These are phyloP conservation scores for Emberiza fucata DNA, from an alignment of 2,113 vertebrate species.

Conservation along the genomic window DNA sequence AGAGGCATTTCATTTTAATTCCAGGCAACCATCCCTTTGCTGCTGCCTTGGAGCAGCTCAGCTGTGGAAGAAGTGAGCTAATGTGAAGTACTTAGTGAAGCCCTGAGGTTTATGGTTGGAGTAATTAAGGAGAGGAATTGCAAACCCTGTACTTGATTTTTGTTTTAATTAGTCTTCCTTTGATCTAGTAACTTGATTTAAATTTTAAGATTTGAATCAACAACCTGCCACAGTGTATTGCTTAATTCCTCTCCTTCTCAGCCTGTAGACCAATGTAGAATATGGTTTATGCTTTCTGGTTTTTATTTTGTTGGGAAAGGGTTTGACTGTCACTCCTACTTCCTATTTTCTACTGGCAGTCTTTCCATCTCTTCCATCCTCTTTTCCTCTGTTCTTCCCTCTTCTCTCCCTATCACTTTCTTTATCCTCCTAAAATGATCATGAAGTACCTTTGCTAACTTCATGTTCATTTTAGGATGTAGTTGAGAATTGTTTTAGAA, in stretches of 20 bases:
- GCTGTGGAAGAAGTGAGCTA: slow-evolving; percentile 60
- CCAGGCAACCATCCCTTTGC: slow-evolving; percentile 3
- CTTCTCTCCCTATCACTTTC: background rate
- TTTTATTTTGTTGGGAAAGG: background rate
- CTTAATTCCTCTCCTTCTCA: background rate
- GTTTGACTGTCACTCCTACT: background rate
- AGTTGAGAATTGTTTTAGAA: background rate
- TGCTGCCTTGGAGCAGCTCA: slow-evolving; percentile 6
- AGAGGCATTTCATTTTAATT: slow-evolving; percentile 34
- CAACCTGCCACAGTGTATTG: slow-evolving; percentile 6
- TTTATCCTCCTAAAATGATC: background rate
- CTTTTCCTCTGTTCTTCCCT: background rate
- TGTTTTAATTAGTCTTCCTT: slow-evolving; percentile 58
- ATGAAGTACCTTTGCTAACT: background rate
- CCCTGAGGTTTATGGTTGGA: slow-evolving; percentile 33
- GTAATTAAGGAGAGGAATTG: slow-evolving; percentile 58
- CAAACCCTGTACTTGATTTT: slow-evolving; percentile 44
- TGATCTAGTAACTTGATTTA: slow-evolving; percentile 49
- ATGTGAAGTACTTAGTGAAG: slow-evolving; percentile 38
- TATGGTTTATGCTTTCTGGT: background rate
- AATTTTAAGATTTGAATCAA: slow-evolving; percentile 41
- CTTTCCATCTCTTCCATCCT: background rate
- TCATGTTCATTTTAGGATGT: background rate
- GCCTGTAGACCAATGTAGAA: background rate
- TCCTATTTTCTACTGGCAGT: background rate